phyloP scores from a whole-genome alignment of 2,113 vertebrate species.

The Corythornis vintsioides region DNA sequence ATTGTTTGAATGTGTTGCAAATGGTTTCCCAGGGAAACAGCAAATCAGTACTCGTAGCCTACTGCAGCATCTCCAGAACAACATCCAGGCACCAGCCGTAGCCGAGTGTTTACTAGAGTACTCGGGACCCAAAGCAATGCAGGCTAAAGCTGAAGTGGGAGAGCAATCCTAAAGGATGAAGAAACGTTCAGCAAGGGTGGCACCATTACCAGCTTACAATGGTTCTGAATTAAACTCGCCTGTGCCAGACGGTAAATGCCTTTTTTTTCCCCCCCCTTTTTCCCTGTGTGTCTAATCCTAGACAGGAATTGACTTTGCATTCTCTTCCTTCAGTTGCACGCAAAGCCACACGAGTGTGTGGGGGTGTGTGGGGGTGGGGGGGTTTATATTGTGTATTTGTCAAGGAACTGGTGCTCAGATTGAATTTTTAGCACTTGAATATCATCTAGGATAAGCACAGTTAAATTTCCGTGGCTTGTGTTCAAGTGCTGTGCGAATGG shows the following conservation, averaged over 20 bases:
- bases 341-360: not conserved
- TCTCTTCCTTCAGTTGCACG: not conserved
- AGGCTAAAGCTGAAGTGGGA: not conserved
- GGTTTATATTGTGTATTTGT: not conserved
- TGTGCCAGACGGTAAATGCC: slow-evolving; percentile 76
- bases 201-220: slow-evolving; percentile 80
- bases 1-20: slow-evolving; percentile 67
- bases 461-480: not conserved
- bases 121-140: slow-evolving; percentile 35
- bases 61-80: slow-evolving; percentile 57
- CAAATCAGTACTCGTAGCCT: slow-evolving; percentile 59
- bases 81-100: slow-evolving; percentile 18
- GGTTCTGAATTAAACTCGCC: slow-evolving; percentile 81
- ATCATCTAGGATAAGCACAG: not conserved
- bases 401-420: not conserved
- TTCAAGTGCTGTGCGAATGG: not conserved
- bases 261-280: not conserved
- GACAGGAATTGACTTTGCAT: not conserved
- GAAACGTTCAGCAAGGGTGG: slow-evolving; percentile 86
- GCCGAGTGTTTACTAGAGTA: slow-evolving; percentile 1
- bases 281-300: not conserved
- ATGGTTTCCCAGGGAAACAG: slow-evolving; percentile 78
- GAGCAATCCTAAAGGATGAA: slow-evolving; percentile 77
- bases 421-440: not conserved
- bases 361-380: too few species aligned